Evolutionary conservation across 2,113 vertebrate species (phyloP).

Genomic region (Emydocephalus ijimae): DNA sequence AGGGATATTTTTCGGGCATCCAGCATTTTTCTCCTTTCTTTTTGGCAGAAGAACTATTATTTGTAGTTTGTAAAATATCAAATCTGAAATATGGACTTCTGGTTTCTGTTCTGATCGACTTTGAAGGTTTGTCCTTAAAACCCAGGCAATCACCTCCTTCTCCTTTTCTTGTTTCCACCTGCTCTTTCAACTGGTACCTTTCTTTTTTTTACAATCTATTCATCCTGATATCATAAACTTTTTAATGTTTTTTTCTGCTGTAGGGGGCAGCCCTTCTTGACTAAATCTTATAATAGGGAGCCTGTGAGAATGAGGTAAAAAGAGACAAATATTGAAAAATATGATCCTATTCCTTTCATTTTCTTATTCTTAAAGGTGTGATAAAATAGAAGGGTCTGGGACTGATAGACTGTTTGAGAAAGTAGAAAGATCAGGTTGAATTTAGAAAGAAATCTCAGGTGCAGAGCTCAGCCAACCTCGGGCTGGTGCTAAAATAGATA

Average conservation of each 20-base stretch:
- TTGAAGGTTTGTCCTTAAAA: background rate
- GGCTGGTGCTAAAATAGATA: background rate
- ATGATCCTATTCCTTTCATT: slow-evolving; percentile 16
- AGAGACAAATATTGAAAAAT: background rate
- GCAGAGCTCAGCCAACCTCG: background rate
- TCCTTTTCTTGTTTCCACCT: background rate
- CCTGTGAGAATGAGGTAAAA: background rate
- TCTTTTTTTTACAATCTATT: background rate
- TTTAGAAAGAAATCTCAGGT: background rate
- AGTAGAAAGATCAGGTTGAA: background rate
- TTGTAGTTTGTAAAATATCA: background rate
- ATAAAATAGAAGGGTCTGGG: background rate
- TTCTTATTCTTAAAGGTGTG: slow-evolving; percentile 15
- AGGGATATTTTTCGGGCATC: background rate
- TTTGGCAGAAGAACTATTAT: background rate
- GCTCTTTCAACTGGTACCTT: background rate
- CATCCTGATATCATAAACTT: slow-evolving; percentile 8
- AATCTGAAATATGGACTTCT: background rate
- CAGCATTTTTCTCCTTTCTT: too few relatives aligned
- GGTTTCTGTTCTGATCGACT: background rate
- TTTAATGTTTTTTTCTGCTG: background rate
- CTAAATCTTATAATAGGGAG: slow-evolving; percentile 8
- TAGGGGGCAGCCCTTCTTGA: slow-evolving; percentile 8
- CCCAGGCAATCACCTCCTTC: background rate
- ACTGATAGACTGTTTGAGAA: background rate